Evolutionary conservation across 1,140 invertebrate genomes (phyloP).

Genomic region (Aphelenchoides besseyi): DNA sequence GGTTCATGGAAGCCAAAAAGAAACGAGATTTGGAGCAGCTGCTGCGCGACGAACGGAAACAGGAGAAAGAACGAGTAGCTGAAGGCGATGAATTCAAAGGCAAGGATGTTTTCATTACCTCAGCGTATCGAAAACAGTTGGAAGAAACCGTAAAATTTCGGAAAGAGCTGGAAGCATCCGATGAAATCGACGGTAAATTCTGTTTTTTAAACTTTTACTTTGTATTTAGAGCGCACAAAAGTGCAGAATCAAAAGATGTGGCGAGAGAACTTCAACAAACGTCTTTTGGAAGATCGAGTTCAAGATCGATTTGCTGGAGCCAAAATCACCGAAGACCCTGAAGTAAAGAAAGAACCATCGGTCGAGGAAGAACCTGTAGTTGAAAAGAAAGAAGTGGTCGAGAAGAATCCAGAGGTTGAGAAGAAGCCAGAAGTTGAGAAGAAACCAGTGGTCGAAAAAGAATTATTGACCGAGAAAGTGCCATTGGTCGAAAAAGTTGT

Average conservation of each 20-base stretch:
- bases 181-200: conserved; percentile 9
- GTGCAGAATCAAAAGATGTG: not conserved
- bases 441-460: not conserved
- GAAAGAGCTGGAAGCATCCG: not conserved
- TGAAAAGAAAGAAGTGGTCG: not conserved
- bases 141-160: conserved; percentile 24
- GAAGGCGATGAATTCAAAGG: conserved; percentile 34
- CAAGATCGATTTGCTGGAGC: not conserved
- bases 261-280: conserved; percentile 8
- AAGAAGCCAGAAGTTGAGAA: not conserved
- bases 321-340: not conserved
- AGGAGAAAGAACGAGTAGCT: conserved; percentile 31
- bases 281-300: not conserved
- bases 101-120: conserved; percentile 41
- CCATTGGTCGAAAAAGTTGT: too few relatives aligned
- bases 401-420: not conserved
- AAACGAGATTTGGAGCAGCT: conserved; percentile 29
- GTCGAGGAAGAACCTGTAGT: not conserved
- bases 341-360: not conserved
- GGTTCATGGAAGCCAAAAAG: conserved; percentile 27
- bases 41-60: conserved; percentile 30
- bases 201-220: not conserved
- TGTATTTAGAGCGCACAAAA: not conserved
- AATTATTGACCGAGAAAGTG: not conserved
- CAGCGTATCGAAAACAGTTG: conserved; percentile 28